These are phyloP conservation scores for Atopsyche davidsoni DNA, from an alignment of 1,140 invertebrate genomes.

Conservation along the genomic window DNA sequence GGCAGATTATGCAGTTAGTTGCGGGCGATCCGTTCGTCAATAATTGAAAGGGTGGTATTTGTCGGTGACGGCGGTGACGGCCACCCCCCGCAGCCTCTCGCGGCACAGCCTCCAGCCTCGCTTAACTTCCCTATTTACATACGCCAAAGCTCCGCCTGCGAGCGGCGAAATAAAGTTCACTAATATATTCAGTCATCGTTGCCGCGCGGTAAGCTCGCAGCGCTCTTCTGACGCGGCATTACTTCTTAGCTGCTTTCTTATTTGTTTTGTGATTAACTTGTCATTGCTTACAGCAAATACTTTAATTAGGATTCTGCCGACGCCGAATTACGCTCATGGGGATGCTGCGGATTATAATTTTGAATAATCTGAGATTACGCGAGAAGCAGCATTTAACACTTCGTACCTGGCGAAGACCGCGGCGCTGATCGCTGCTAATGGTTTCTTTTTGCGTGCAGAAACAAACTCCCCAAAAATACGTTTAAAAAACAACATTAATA, in stretches of 20 bases:
- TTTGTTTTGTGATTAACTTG: conserved; percentile 30
- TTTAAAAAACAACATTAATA: no score
- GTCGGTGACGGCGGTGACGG: no score
- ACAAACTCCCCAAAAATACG: no score
- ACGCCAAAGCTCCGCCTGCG: conserved; percentile 14
- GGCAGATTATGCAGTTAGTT: no score
- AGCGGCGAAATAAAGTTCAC: conserved; percentile 27
- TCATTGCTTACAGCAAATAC: conserved; percentile 29
- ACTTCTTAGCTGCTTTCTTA: conserved; percentile 14
- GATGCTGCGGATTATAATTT: conserved; percentile 16
- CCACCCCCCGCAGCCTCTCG: no score
- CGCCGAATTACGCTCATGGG: conserved; percentile 19
- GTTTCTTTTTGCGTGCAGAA: no score
- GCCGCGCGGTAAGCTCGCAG: conserved; percentile 1
- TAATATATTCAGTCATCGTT: conserved; percentile 26
- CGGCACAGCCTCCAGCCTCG: not conserved
- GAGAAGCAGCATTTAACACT: conserved; percentile 11
- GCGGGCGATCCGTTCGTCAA: no score
- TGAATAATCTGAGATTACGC: conserved; percentile 22
- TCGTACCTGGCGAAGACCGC: no score
- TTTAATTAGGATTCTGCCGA: conserved; percentile 27
- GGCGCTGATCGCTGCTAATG: no score
- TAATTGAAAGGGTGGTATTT: no score
- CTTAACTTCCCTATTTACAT: conserved; percentile 23
- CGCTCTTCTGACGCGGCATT: conserved; percentile 3